Percentiles rank a stretch among this genome's conserved stretches.
Conservation (phyloP, 2,888 invertebrate species). For the Gryllus longicercus region DNA sequence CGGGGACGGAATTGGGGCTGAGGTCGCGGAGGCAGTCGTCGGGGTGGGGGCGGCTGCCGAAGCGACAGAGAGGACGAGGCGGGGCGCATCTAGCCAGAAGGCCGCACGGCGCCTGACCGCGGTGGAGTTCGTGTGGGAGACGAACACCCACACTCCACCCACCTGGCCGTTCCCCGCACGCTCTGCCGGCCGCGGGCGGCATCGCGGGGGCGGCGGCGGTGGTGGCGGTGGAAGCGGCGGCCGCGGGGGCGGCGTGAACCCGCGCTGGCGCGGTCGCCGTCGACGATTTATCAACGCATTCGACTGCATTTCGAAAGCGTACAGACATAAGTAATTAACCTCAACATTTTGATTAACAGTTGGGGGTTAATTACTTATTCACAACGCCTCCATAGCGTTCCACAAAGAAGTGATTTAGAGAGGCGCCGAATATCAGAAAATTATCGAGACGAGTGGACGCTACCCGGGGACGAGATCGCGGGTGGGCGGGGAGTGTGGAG, state of each 20-base stretch:
- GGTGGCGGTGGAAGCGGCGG: not conserved
- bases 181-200: not conserved
- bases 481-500: not conserved
- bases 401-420: slow-evolving; percentile 11
- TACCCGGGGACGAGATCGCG: not conserved
- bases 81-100: too few species aligned
- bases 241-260: not conserved
- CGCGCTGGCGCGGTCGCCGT: not conserved
- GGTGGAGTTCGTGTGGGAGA: too few species aligned
- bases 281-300: slow-evolving; percentile 10
- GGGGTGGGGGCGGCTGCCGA: too few species aligned
- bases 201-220: not conserved
- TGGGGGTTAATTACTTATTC: slow-evolving; percentile 11
- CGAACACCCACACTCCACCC: too few species aligned
- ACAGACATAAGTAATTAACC: slow-evolving; percentile 17
- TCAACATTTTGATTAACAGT: not conserved
- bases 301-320: not conserved
- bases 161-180: too few species aligned
- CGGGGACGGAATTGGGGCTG: too few species aligned
- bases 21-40: too few species aligned
- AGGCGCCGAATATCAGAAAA: not conserved
- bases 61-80: too few species aligned
- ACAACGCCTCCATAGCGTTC: not conserved
- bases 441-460: not conserved
- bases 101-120: too few species aligned